A percentile compares a stretch with the other conserved stretches of the same genome.
phyloP scores from a whole-genome alignment of 2,888 invertebrate genomes.

The Apamea sordens region DNA sequence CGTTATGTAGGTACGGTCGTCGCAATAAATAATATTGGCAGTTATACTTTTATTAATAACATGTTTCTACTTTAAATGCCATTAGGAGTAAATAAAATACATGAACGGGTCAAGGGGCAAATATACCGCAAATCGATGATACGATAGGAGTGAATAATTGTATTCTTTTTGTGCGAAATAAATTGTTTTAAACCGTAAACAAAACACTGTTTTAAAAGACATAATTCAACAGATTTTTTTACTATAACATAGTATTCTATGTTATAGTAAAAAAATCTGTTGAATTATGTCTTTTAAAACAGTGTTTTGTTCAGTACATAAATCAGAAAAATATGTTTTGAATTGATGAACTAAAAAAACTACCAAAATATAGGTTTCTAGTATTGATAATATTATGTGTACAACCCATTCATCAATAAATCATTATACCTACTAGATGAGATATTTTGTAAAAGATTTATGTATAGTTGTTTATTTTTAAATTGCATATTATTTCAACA shows the following conservation, averaged over 20 bases:
- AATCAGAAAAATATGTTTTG: neutral
- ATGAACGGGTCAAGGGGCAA: slow-evolving; percentile 16
- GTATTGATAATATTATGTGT: neutral
- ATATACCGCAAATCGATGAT: slow-evolving; percentile 23
- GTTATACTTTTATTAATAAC: slow-evolving; percentile 2
- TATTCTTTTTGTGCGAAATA: neutral
- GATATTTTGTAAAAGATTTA: slow-evolving; percentile 33
- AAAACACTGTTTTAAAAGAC: too few relatives aligned
- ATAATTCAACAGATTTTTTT: too few relatives aligned
- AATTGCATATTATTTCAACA: too few relatives aligned
- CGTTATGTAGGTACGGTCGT: neutral
- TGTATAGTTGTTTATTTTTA: too few relatives aligned
- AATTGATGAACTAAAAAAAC: neutral
- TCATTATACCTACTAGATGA: neutral
- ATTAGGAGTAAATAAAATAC: slow-evolving; percentile 3
- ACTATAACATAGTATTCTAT: too few relatives aligned
- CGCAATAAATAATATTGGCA: slow-evolving; percentile 33
- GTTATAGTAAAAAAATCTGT: neutral
- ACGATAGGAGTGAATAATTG: neutral
- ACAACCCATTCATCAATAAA: neutral
- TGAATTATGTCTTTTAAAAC: neutral
- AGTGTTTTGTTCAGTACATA: neutral
- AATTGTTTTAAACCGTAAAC: neutral
- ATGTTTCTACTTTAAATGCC: slow-evolving; percentile 1
- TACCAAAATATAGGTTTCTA: neutral